A percentile compares a stretch with the other conserved stretches of the same genome.
Conservation (phyloP, 2,113 vertebrate species). For the Semicossyphus pulcher region DNA sequence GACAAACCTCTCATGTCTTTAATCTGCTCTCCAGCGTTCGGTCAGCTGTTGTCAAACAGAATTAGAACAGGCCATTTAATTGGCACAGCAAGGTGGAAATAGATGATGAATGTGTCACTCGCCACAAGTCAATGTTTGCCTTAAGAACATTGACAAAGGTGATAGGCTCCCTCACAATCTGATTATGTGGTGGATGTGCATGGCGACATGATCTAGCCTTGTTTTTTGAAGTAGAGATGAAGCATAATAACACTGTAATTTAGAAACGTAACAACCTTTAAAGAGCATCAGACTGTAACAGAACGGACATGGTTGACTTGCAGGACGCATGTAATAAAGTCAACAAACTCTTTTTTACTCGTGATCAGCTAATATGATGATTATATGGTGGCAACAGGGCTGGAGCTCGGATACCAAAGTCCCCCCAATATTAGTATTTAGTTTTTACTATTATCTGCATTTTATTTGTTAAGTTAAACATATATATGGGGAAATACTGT, state of each 20-base stretch:
- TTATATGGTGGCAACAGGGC: neutral
- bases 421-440: no score
- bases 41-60: slow-evolving; percentile 36
- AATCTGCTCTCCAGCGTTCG: slow-evolving; percentile 23
- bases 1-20: slow-evolving; percentile 60
- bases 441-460: no score
- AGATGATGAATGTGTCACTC: slow-evolving; percentile 36
- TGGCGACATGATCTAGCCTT: neutral
- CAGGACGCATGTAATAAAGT: neutral
- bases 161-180: slow-evolving; percentile 11
- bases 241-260: neutral
- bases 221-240: neutral
- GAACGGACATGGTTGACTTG: neutral
- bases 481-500: no score
- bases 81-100: slow-evolving; percentile 22
- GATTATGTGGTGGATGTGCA: slow-evolving; percentile 19
- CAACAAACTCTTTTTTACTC: no score
- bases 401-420: no score
- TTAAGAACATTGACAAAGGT: slow-evolving; percentile 18
- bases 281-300: neutral
- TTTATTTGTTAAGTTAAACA: no score
- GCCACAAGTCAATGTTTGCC: slow-evolving; percentile 14
- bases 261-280: neutral
- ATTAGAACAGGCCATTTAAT: slow-evolving; percentile 56
- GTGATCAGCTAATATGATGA: neutral